Evolutionary conservation across 2,888 invertebrate species (phyloP), one percentile per base, ranked within the genome.

Genomic region (Autographa pulchrina): DNA sequence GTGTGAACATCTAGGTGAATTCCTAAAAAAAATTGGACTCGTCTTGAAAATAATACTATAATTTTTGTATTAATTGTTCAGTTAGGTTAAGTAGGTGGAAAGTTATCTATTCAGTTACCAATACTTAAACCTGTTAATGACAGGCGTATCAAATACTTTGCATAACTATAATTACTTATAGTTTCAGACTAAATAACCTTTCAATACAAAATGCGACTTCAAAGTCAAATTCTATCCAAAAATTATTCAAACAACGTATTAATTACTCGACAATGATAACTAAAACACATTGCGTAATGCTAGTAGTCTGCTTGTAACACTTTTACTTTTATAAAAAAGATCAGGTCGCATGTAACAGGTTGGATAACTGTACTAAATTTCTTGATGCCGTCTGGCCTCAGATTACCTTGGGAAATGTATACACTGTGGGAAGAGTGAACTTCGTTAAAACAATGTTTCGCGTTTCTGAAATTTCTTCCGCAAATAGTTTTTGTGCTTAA

Each of bases 391-490:
- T 25, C 56, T 60, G 61, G 56, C 67, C 65, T 60, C 67, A 65
- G 58, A 77, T 68, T 77, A 62, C 75, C 77, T 81, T 84, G 83
- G 64, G 85, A 84, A 83, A 74, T 18, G 52, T 74, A 70, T 66
- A 68, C 16, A 67, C 58, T 65, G 85, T 82, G 83, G 68, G 83
- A 83, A 84, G n/a, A 41, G 4, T 5, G n/a, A 58, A 65, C n/a
- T 66, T 65, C 9, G 58, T 14, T 54, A 59, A 64, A 76, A 84
- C 75, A 80, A 77, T 80, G 72, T 63, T 38, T 66, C 31, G 31
- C 52, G n/a, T 59, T 64, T 62, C 72, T 70, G 54, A 70, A 76
- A 75, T 84, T 72, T 78, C 78, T 83, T 84, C 84, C 82, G 84
- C 72, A 66, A 70, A 74, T 79, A 68, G 67, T 65, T 71, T 54